Conservation (phyloP, 2,797 vertebrate genomes). For the Anabacerthia variegaticeps region DNA sequence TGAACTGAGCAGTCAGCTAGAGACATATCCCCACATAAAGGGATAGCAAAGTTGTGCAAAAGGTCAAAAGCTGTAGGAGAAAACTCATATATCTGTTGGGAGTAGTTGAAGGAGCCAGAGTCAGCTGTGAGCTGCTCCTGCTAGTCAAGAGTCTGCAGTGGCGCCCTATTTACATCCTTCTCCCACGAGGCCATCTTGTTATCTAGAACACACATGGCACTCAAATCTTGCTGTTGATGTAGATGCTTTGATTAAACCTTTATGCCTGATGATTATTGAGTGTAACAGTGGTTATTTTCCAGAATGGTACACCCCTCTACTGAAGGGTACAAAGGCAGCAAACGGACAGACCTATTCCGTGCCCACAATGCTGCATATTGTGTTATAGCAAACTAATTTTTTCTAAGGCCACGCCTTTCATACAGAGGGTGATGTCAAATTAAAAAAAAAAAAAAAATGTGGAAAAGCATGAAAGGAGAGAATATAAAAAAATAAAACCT, state of each 20-base stretch:
- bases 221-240: not conserved
- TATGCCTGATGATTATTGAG: not conserved
- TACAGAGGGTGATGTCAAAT: not conserved
- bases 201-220: not conserved
- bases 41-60: not conserved
- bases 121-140: not conserved
- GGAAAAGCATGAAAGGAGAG: not conserved
- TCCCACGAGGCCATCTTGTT: not conserved
- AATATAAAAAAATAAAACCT: not conserved
- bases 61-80: not conserved
- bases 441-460: not conserved
- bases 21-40: not conserved
- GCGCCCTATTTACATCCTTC: slow-evolving; percentile 6
- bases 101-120: not conserved
- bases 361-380: not conserved
- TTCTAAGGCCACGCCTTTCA: not conserved
- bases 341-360: not conserved
- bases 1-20: not conserved
- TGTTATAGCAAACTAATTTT: not conserved
- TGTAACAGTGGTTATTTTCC: not conserved
- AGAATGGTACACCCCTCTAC: not conserved
- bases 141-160: not conserved
- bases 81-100: rapidly evolving
- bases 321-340: not conserved
- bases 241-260: slow-evolving; percentile 10